Percentiles rank a stretch among this genome's conserved stretches.
These are phyloP conservation scores for Falco novaeseelandiae DNA, from an alignment of 2,797 vertebrate species.

Conservation along the genomic window DNA sequence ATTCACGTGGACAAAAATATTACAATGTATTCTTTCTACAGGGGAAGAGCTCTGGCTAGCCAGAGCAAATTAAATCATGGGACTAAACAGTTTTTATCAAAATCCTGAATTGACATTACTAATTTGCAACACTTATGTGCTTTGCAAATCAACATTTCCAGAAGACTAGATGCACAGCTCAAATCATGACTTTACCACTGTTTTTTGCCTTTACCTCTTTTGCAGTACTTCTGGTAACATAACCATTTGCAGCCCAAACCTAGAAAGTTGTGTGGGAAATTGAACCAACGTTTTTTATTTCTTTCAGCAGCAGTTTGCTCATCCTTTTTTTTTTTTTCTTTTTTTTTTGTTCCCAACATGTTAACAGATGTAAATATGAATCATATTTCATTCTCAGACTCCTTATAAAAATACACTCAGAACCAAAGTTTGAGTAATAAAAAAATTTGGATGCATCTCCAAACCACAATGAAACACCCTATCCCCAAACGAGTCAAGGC, in stretches of 20 bases:
- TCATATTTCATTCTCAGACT: constrained; percentile 78
- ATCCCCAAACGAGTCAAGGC: constrained; percentile 71
- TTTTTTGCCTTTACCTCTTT: constrained; percentile 36
- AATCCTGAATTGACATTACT: constrained; percentile 27
- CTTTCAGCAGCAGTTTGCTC: constrained; percentile 66
- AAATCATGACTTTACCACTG: constrained; percentile 13
- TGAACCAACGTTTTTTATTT: neutral
- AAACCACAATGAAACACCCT: constrained; percentile 75
- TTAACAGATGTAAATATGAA: constrained; percentile 78
- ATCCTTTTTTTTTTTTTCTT: constrained; percentile 10
- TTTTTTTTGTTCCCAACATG: constrained; percentile 38
- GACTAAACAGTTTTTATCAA: constrained; percentile 7
- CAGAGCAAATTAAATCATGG: constrained; percentile 16
- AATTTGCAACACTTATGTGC: neutral
- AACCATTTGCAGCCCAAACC: constrained; percentile 57
- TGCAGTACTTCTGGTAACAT: constrained; percentile 55
- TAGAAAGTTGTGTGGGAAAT: constrained; percentile 72
- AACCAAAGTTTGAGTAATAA: constrained; percentile 78
- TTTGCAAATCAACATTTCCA: neutral
- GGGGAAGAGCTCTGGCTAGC: neutral
- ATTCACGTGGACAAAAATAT: neutral
- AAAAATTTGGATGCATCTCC: constrained; percentile 65
- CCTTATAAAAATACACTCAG: constrained; percentile 63
- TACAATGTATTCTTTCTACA: constrained; percentile 34
- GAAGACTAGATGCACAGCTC: neutral